These are phyloP conservation scores for Timema podura DNA, from an alignment of 2,888 invertebrate genomes.

Conservation along the genomic window DNA sequence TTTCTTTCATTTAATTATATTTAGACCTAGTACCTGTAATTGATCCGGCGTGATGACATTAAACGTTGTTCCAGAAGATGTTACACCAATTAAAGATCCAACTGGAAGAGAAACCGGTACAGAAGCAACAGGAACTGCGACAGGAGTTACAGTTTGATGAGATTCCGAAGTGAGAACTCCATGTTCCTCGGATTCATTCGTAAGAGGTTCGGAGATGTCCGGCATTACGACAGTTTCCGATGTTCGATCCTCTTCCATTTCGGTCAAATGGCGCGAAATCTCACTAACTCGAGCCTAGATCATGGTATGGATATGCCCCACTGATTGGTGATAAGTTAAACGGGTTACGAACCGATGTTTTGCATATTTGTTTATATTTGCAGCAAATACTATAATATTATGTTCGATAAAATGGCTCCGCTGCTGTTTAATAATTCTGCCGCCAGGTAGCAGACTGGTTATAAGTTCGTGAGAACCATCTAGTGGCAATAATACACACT, in stretches of 20 bases:
- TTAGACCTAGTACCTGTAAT: slow-evolving; percentile 51
- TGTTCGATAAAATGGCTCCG: no score
- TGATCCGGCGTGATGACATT: slow-evolving; percentile 84
- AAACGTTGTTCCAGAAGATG: slow-evolving; percentile 66
- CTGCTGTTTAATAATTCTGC: no score
- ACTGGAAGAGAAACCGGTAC: slow-evolving; percentile 69
- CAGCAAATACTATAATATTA: no score
- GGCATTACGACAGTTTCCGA: slow-evolving; percentile 47
- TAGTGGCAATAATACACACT: no score
- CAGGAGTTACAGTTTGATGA: slow-evolving; percentile 43
- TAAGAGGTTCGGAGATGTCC: slow-evolving; percentile 51
- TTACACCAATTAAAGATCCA: slow-evolving; percentile 66
- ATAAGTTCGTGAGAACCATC: no score
- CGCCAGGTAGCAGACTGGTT: no score
- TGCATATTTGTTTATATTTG: no score
- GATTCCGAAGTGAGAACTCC: slow-evolving; percentile 36
- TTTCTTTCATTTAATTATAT: no score
- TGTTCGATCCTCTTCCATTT: slow-evolving; percentile 46
- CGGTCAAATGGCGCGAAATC: slow-evolving; percentile 27
- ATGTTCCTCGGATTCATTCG: slow-evolving; percentile 48
- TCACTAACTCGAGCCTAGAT: background rate
- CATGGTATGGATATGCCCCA: no score
- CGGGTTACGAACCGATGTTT: no score
- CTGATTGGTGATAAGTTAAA: no score
- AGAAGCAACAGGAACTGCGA: slow-evolving; percentile 47